phyloP scores from a whole-genome alignment of 2,113 vertebrate species.

The Pyxicephalus adspersus region DNA sequence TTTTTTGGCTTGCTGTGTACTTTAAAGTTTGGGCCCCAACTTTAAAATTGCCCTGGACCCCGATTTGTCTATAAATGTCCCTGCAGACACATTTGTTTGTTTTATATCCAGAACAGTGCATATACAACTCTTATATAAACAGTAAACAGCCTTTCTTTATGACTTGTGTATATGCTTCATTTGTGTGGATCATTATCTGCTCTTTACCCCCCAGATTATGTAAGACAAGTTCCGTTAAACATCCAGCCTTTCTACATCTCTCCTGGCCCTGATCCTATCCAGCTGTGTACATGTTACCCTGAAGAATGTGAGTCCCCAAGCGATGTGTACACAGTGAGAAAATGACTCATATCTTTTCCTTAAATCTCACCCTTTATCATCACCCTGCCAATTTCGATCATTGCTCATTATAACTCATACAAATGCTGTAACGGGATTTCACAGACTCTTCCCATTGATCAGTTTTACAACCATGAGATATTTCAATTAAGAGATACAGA shows the following conservation, averaged over 20 bases:
- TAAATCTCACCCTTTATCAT: conserved; percentile 49
- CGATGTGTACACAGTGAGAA: conserved; percentile 16
- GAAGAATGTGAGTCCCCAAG: conserved; percentile 1
- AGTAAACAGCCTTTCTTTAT: too few relatives aligned
- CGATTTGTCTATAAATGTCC: too few relatives aligned
- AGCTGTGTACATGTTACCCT: conserved; percentile 10
- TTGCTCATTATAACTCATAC: conserved; percentile 45
- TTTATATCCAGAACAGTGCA: too few relatives aligned
- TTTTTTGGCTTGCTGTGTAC: too few relatives aligned
- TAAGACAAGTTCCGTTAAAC: background rate
- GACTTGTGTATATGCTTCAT: background rate
- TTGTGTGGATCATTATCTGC: background rate
- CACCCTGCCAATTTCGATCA: conserved; percentile 20
- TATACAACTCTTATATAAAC: too few relatives aligned
- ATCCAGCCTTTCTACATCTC: background rate
- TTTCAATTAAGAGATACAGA: too few relatives aligned
- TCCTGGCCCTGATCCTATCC: background rate
- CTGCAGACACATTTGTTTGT: too few relatives aligned
- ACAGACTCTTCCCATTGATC: background rate
- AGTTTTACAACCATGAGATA: too few relatives aligned
- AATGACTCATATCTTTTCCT: conserved; percentile 40
- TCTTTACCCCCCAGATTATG: background rate
- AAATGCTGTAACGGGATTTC: background rate
- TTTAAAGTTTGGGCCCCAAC: too few relatives aligned
- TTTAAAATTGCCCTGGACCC: too few relatives aligned